A percentile compares a stretch with the other conserved stretches of the same genome.
phyloP scores from a whole-genome alignment of 2,888 invertebrate genomes.

The Patella pellucida region DNA sequence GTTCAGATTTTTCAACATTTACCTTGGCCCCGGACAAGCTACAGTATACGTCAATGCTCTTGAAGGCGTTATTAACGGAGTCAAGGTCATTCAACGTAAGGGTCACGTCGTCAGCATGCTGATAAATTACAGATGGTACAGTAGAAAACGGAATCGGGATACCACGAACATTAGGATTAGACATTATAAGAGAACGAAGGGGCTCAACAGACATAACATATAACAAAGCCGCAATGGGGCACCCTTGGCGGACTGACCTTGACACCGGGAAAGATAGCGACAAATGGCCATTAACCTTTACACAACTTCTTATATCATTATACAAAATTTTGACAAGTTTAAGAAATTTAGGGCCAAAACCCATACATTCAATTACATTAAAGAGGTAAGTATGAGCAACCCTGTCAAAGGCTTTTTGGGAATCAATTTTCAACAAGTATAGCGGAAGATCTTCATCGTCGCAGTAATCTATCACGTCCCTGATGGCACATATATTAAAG shows the following conservation, averaged over 20 bases:
- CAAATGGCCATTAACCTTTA: conserved; percentile 38
- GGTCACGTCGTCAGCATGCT: neutral
- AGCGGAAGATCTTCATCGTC: conserved; percentile 35
- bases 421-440: conserved; percentile 41
- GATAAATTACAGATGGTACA: neutral
- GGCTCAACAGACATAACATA: conserved; percentile 1
- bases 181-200: neutral
- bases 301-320: conserved; percentile 32
- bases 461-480: conserved; percentile 38
- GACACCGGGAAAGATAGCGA: conserved; percentile 23
- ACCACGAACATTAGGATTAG: neutral
- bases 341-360: conserved; percentile 39
- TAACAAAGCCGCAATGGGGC: neutral
- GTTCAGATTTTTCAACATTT: neutral
- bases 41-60: neutral
- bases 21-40: neutral
- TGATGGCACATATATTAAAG: conserved; percentile 40
- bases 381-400: conserved; percentile 40
- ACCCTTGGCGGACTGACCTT: neutral
- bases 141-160: neutral
- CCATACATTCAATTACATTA: conserved; percentile 35
- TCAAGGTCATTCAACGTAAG: neutral
- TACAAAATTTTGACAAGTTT: conserved; percentile 42
- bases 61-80: neutral
- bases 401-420: conserved; percentile 47